Evolutionary conservation across 1,140 invertebrate genomes (phyloP).

Genomic region (Pachypsylla venusta): DNA sequence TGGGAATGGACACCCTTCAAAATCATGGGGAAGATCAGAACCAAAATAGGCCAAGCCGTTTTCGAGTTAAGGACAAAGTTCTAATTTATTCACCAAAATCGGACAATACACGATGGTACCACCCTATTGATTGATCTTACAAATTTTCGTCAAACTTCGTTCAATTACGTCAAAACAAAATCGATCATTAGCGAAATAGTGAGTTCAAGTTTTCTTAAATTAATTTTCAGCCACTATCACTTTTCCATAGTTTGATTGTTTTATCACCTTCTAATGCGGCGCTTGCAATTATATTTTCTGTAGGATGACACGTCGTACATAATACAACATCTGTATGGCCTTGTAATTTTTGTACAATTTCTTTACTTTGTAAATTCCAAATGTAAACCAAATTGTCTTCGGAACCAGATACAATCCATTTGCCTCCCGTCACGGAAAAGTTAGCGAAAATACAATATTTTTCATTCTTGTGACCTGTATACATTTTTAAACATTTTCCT

Average conservation of each 20-base stretch:
- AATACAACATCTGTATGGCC: conserved; percentile 80
- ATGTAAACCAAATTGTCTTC: conserved; percentile 99
- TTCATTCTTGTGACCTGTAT: conserved; percentile 95
- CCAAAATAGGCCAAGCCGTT: no score
- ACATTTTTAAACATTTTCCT: conserved; percentile 86
- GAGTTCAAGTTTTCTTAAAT: no score
- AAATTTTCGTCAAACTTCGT: no score
- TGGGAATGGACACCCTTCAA: no score
- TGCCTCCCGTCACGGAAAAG: conserved; percentile 98
- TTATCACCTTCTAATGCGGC: conserved; percentile 97
- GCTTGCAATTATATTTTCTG: conserved; percentile 97
- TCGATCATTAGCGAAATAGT: no score
- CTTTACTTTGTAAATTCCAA: conserved; percentile 99
- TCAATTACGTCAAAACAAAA: no score
- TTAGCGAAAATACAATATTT: conserved; percentile 99
- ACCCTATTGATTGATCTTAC: no score
- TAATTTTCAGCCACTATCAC: conserved; percentile 45
- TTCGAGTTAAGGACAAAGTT: no score
- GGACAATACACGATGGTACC: no score
- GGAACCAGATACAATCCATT: conserved; percentile 99
- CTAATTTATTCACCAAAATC: no score
- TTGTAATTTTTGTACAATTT: conserved; percentile 93
- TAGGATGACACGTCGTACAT: conserved; percentile 96
- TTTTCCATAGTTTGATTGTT: conserved; percentile 98
- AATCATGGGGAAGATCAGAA: no score